phyloP scores from a whole-genome alignment of 1,140 invertebrate genomes.

The Orius insidiosus region DNA sequence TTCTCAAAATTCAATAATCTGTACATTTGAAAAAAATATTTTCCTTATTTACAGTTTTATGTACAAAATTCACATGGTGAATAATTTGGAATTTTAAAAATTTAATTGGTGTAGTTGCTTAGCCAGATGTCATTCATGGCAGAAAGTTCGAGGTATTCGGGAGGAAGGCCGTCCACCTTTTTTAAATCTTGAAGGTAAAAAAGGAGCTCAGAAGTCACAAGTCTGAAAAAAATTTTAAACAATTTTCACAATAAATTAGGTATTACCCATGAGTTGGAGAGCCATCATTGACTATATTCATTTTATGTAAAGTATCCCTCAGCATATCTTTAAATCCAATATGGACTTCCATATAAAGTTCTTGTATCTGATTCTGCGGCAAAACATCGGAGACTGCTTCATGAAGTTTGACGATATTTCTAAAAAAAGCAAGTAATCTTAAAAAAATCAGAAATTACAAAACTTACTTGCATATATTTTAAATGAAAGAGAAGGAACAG shows the following conservation, averaged over 20 bases:
- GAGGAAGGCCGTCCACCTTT: constrained; percentile 61
- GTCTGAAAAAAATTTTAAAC: constrained; percentile 26
- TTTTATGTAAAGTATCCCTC: constrained; percentile 58
- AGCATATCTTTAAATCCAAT: constrained; percentile 73
- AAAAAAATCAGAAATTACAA: no score
- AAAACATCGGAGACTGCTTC: constrained; percentile 72
- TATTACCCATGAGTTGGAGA: constrained; percentile 81
- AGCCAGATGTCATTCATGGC: constrained; percentile 63
- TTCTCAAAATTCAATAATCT: no score
- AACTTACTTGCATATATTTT: constrained; percentile 55
- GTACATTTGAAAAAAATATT: no score
- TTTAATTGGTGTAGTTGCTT: no score
- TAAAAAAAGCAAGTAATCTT: no score
- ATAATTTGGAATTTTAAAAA: background rate
- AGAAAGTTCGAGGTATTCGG: constrained; percentile 49
- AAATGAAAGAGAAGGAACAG: constrained; percentile 84
- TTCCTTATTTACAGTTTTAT: no score
- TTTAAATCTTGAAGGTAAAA: constrained; percentile 89
- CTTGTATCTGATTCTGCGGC: constrained; percentile 49
- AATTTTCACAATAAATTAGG: background rate
- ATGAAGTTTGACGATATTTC: constrained; percentile 80
- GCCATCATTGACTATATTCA: constrained; percentile 86
- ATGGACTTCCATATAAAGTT: constrained; percentile 70
- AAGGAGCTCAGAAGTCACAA: constrained; percentile 86
- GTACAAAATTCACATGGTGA: no score